phyloP scores from a whole-genome alignment of 1,140 invertebrate species.

The Bacillus rossius region DNA sequence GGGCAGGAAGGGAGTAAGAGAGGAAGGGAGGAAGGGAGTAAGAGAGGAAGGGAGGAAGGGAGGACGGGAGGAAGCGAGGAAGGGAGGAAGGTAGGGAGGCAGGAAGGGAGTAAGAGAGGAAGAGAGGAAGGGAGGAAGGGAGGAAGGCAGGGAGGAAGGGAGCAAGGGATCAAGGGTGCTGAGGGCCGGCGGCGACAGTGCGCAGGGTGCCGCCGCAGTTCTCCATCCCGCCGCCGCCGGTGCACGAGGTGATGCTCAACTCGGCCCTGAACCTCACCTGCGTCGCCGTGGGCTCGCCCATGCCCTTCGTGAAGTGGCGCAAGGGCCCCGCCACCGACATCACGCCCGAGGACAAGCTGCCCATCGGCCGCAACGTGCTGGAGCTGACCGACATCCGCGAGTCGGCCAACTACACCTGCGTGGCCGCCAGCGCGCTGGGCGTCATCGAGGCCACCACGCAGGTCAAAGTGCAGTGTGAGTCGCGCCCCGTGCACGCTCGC shows the following conservation, averaged over 20 bases:
- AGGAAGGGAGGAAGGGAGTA: too few species aligned
- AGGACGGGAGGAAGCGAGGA: too few species aligned
- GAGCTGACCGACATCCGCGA: slow-evolving; percentile 80
- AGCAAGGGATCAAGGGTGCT: too few species aligned
- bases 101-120: too few species aligned
- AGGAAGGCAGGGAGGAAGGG: too few species aligned
- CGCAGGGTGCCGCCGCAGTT: slow-evolving; percentile 91
- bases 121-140: too few species aligned
- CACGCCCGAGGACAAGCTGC: slow-evolving; percentile 79
- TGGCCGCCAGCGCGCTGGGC: slow-evolving; percentile 90
- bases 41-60: too few species aligned
- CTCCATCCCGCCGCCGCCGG: slow-evolving; percentile 76
- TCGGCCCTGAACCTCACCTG: slow-evolving; percentile 90
- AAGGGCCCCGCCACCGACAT: slow-evolving; percentile 74
- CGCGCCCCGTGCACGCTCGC: too few species aligned
- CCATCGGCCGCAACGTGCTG: slow-evolving; percentile 81
- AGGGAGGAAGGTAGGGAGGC: too few species aligned
- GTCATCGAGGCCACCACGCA: slow-evolving; percentile 79
- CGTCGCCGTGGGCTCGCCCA: slow-evolving; percentile 93
- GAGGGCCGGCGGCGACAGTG: slow-evolving; percentile 66
- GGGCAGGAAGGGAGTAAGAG: too few species aligned
- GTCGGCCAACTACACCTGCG: slow-evolving; percentile 94
- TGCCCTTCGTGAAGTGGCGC: slow-evolving; percentile 96
- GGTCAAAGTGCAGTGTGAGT: slow-evolving; percentile 94
- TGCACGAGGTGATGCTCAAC: slow-evolving; percentile 86